Evolutionary conservation across 1,140 invertebrate species (phyloP), one percentile per base, ranked within the genome.

Genomic region (Drosophila nigrodunni): DNA sequence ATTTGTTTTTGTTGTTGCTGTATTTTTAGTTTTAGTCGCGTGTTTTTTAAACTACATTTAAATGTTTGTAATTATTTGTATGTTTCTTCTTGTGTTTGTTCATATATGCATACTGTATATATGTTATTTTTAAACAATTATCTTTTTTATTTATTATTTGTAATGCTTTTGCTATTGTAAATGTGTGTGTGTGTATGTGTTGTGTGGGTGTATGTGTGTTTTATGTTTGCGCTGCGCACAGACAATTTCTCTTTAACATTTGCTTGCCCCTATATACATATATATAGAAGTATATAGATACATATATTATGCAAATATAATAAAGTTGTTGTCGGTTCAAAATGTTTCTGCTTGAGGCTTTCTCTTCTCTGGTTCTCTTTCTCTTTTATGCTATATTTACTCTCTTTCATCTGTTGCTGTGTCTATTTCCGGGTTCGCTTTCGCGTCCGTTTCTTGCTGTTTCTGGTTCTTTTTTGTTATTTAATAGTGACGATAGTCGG

Each of bases 181-280:
- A 64, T 78, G 72, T 61, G 55, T 65, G 66, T 15, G 57, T 62
- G 57, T 21, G 58, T 55, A 47, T 60, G 66, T 62, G 77, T 64
- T 64, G 43, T 41, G 52, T 43, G 41, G 49, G 39, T 57, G 30
- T 58, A 21, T 21, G 18, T 21, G 18, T 21, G 18, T 21, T 62
- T 35, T 61, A 41, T 61, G 43, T 34, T 68, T 50, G 78, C 78
- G 83, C 83, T 87, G 83, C 83, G 70, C 77, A 87, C 83, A 87
- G 83, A 87, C 83, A 88, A 80, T 78, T 88, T 88, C 80, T 88
- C 83, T 80, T 87, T 89, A 80, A 82, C 79, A 87, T 80, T 88
- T 88, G 77, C 80, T 30, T 88, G 85, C 68, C 87, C 64, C 83
- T 69, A 82, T 86, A 85, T 74, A 77, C 65, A 78, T 65, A 55